A percentile compares a stretch with the other conserved stretches of the same genome.
phyloP scores from a whole-genome alignment of 2,888 invertebrate genomes.

The Camptogramma bilineatum region DNA sequence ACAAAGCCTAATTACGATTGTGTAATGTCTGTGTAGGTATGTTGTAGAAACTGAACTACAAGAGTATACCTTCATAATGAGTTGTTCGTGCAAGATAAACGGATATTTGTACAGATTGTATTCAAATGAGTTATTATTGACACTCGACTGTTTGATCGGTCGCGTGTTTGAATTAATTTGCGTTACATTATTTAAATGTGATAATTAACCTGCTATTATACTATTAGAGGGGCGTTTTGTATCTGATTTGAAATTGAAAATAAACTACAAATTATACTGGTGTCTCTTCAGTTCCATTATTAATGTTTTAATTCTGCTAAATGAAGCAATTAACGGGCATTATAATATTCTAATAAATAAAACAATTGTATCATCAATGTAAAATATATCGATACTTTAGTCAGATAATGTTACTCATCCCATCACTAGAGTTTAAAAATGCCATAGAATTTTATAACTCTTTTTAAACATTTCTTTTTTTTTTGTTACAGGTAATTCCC shows the following conservation, averaged over 20 bases:
- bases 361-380: background rate
- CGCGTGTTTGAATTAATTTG: slow-evolving; percentile 75
- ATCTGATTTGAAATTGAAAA: slow-evolving; percentile 47
- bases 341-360: background rate
- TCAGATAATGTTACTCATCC: background rate
- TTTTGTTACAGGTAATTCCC: slow-evolving; percentile 53
- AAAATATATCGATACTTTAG: slow-evolving; percentile 16
- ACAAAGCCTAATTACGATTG: slow-evolving; percentile 48
- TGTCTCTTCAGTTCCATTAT: background rate
- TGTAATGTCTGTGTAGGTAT: slow-evolving; percentile 39
- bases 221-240: slow-evolving; percentile 62
- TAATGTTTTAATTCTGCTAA: slow-evolving; percentile 17
- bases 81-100: slow-evolving; percentile 22
- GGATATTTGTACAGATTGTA: slow-evolving; percentile 57
- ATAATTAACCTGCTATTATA: slow-evolving; percentile 69
- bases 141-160: slow-evolving; percentile 65
- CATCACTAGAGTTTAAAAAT: slow-evolving; percentile 28
- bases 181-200: slow-evolving; percentile 73
- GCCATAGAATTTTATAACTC: slow-evolving; percentile 6
- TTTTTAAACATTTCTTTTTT: slow-evolving; percentile 33
- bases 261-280: slow-evolving; percentile 12
- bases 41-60: slow-evolving; percentile 40
- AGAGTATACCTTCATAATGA: slow-evolving; percentile 1
- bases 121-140: slow-evolving; percentile 72
- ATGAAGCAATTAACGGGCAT: slow-evolving; percentile 8